These are phyloP conservation scores for Genyomyrus donnyi DNA, from an alignment of 2,113 vertebrate species.

Conservation along the genomic window DNA sequence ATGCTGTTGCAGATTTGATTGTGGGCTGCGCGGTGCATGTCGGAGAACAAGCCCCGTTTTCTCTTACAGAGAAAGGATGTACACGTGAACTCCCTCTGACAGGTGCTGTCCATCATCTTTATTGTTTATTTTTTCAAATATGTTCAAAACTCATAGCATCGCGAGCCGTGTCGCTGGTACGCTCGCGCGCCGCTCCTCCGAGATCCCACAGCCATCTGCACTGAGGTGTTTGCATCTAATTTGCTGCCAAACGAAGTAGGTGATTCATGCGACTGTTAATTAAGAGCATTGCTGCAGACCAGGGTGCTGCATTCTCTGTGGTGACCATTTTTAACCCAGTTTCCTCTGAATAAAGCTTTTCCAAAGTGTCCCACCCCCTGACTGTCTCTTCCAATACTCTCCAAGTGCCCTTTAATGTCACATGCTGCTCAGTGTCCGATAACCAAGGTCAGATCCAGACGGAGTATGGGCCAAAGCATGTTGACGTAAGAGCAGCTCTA, in stretches of 20 bases:
- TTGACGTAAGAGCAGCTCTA: slow-evolving; percentile 44
- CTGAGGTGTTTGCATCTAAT: background rate
- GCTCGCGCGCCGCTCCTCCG: too few species aligned
- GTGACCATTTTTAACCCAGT: slow-evolving; percentile 32
- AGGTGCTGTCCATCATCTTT: background rate
- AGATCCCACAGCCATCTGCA: background rate
- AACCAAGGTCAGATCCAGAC: slow-evolving; percentile 26
- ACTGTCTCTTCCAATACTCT: background rate
- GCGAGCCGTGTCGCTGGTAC: background rate
- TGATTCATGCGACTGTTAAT: background rate
- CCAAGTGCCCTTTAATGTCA: slow-evolving; percentile 29
- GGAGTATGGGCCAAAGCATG: slow-evolving; percentile 32
- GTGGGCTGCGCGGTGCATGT: background rate
- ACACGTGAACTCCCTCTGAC: background rate
- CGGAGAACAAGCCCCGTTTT: background rate
- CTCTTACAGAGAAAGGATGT: background rate
- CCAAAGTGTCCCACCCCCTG: background rate
- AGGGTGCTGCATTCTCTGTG: background rate
- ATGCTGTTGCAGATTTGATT: background rate
- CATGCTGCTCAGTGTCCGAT: slow-evolving; percentile 19
- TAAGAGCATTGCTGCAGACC: background rate
- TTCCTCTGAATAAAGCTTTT: background rate
- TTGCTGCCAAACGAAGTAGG: background rate
- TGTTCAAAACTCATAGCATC: background rate
- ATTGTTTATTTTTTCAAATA: background rate